phyloP scores from a whole-genome alignment of 2,113 vertebrate species.

The Rhinoderma darwinii region DNA sequence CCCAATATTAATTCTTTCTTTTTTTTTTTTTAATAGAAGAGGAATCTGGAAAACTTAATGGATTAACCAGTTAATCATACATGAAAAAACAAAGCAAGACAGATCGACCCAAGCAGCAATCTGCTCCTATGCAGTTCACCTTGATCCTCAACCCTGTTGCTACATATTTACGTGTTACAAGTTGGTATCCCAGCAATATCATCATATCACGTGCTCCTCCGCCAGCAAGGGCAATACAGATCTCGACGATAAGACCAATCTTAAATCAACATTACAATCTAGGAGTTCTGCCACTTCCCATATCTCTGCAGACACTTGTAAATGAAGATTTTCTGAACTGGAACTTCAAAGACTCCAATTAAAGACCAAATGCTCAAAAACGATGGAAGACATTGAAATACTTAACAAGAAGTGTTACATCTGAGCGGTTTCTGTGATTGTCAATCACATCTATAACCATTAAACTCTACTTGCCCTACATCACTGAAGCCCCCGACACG shows the following conservation, averaged over 20 bases:
- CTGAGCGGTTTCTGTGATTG: conserved; percentile 1
- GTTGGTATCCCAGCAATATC: conserved; percentile 25
- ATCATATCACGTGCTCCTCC: conserved; percentile 2
- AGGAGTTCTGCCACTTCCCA: conserved; percentile 5
- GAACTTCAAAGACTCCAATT: conserved; percentile 42
- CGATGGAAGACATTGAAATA: conserved; percentile 4
- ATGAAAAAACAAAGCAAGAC: neutral
- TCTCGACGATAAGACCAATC: conserved; percentile 26
- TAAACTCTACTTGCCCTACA: conserved; percentile 20
- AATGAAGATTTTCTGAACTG: conserved; percentile 47
- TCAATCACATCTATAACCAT: neutral
- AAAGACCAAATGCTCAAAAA: neutral
- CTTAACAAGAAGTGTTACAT: conserved; percentile 19
- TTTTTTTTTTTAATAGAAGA: no score
- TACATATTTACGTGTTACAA: neutral
- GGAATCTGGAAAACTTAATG: neutral
- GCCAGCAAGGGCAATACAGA: conserved; percentile 31
- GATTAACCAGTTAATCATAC: neutral
- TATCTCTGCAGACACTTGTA: conserved; percentile 34
- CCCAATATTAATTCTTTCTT: neutral
- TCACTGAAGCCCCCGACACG: neutral
- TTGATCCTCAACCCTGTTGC: conserved; percentile 4
- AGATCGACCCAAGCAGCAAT: neutral
- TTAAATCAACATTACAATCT: conserved; percentile 44
- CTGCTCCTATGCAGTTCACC: neutral